Base-by-base conservation (phyloP, 2,888 invertebrate genomes). In the Kuschelorhynchus macadamiae region DNA sequence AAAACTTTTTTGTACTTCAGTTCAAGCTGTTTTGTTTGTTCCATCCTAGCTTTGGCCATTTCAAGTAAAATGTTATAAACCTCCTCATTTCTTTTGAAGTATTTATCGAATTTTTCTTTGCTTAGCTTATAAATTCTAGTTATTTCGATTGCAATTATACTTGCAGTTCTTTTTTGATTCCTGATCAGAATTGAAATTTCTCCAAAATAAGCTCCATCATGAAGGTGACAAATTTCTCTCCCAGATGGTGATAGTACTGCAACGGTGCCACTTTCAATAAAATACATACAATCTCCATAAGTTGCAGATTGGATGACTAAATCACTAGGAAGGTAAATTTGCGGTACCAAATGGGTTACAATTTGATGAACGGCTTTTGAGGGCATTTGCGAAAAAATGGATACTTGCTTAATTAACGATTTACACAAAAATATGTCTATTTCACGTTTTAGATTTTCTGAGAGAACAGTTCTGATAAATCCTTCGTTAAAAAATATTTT, bases 181-280 rank as follows among this genome's bases (percentile, higher is more conserved):
- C 86, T 85, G 75, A 87, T 83, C 21, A 90, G 76, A 25, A 90
- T 78, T 0, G 88, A 86, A 41, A 89, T 84, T 77, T 89, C 90
- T 0, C 90, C 90, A 74, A 90, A 90, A 76, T 88, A 85, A 0
- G 86, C 87, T 3, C 90, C 90, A 73, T 90, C 90, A 67, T 87
- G 86, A 18, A 79, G 52, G 66, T 79, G 79, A 30, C 76, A 76
- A 17, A 77, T 74, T 63, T 90, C 90, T 73, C 86, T 86, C 32
- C 90, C 90, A 11, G 87, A 87, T 11, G 86, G 81, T 0, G 89
- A 88, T 56, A 86, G 85, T 2, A 89, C 85, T 7, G 88, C 87
- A 0, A 90, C 89, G 0, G 88, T 88, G 9, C 91, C 90, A 39
- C 83, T 85, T 0, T 86, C 85, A 21, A 90, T 83, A 74, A 90